These are phyloP conservation scores for Apodemia duryi DNA, from an alignment of 2,888 invertebrate genomes.

Conservation along the genomic window DNA sequence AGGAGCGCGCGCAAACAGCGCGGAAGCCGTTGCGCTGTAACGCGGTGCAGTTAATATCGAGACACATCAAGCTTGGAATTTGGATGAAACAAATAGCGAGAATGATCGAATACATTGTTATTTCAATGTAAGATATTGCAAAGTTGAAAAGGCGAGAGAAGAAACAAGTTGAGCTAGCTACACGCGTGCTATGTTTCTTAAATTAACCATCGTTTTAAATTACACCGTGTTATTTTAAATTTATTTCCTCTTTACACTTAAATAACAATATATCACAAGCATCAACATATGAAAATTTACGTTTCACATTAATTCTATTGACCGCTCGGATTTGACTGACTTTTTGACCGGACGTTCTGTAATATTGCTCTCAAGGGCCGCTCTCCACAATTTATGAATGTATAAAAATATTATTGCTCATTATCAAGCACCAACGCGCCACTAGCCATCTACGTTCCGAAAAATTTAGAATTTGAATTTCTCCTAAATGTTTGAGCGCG, in stretches of 20 bases:
- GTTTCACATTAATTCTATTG: conserved; percentile 33
- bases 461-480: conserved; percentile 66
- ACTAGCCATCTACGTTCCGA: conserved; percentile 71
- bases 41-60: conserved; percentile 28
- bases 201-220: conserved; percentile 55
- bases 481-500: conserved; percentile 69
- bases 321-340: conserved; percentile 46
- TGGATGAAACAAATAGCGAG: conserved; percentile 72
- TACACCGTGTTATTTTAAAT: conserved; percentile 43
- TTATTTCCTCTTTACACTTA: conserved; percentile 67
- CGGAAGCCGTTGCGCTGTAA: conserved; percentile 26
- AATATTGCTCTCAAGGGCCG: conserved; percentile 45
- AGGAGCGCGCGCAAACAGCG: conserved; percentile 39
- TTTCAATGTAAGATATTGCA: conserved; percentile 64
- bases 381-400: conserved; percentile 67
- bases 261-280: conserved; percentile 80
- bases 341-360: conserved; percentile 58
- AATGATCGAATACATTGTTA: conserved; percentile 66
- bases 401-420: conserved; percentile 80
- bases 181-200: conserved; percentile 68
- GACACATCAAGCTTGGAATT: conserved; percentile 55
- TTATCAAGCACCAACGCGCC: conserved; percentile 77
- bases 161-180: conserved; percentile 46
- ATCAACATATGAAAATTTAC: conserved; percentile 67
- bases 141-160: conserved; percentile 41